Base-by-base conservation (phyloP, 2,113 vertebrate species). In the Phalacrocorax pelagicus region DNA sequence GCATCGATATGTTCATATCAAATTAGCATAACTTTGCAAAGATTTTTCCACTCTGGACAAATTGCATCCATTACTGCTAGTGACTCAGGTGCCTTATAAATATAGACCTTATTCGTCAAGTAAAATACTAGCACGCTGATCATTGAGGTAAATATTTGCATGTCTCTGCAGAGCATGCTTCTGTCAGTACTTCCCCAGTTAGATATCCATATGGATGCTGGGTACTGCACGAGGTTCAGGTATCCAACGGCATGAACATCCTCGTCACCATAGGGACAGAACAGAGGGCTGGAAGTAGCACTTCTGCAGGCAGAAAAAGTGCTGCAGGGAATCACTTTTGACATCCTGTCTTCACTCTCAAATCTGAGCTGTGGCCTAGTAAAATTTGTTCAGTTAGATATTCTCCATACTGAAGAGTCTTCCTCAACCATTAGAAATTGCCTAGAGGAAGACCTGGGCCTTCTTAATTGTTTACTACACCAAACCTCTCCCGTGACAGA, bases 201-300 rank as follows among this genome's bases (percentile, higher is more conserved):
- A 79, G 24, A 40, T 27, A 54, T 4, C 19, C 10, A 7, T 36
- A 36, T 11, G 20, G 49, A 73, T 57, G 14, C 21, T 73, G 26
- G 5, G 16, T 62, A 75, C 9, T 71, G 32, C 13, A 27, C 0
- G 0, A n/a, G 22, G 10, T 40, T 86, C 23, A 65, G 40, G 3
- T 65, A 80, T 52, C 22, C 10, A 88, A 10, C 27, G 61, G 32
- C 29, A 16, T 21, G 6, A 72, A n/a, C 1, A 2, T n/a, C 15
- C 30, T 63, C 86, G 19, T 5, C 24, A 79, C 18, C 14, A 80
- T 8, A 57, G 30, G 36, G 46, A 57, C 9, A 85, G 88, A 88
- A 44, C 15, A 86, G 26, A 69, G 2, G 14, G 51, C 3, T 66
- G 16, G 23, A 87, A 24, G n/a, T 1, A 71, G n/a, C 40, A 52